Conservation (phyloP, 2,797 vertebrate genomes). For the Pteronotus mesoamericanus region DNA sequence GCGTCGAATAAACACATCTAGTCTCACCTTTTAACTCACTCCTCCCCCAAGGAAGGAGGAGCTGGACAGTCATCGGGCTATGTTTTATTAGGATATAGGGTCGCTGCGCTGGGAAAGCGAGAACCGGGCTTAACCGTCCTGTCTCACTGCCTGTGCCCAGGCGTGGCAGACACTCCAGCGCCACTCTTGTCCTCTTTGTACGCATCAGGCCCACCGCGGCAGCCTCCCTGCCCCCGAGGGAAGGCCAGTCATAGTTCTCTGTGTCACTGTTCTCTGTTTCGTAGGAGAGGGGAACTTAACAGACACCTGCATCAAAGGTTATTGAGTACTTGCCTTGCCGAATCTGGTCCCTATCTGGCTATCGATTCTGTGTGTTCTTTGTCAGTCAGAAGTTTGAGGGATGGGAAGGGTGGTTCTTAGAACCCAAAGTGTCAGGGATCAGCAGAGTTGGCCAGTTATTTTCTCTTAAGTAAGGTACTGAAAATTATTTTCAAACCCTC, state of each 20-base stretch:
- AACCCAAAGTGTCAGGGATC: not conserved
- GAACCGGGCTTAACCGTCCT: not conserved
- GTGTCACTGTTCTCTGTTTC: not conserved
- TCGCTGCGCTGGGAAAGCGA: not conserved
- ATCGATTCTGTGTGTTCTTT: not conserved
- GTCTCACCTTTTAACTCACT: not conserved
- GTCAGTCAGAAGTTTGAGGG: not conserved
- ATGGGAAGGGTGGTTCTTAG: not conserved
- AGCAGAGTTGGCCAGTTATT: not conserved
- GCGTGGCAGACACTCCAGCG: not conserved
- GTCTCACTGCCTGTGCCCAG: not conserved
- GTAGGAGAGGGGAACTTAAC: not conserved
- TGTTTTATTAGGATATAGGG: not conserved
- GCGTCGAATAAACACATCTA: not conserved
- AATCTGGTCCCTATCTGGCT: not conserved
- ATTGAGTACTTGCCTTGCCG: not conserved
- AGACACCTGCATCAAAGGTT: not conserved
- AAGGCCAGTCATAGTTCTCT: not conserved
- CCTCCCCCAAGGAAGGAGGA: not conserved
- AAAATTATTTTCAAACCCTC: not conserved
- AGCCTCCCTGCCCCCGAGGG: not conserved
- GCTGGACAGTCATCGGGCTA: not conserved
- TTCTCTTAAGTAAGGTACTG: conserved; percentile 20
- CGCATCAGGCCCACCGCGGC: not conserved
- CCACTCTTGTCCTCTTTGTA: not conserved